Percentiles rank a stretch among this genome's conserved stretches.
Evolutionary conservation across 1,140 invertebrate species (phyloP).

Genomic region (Drosophila bocqueti): DNA sequence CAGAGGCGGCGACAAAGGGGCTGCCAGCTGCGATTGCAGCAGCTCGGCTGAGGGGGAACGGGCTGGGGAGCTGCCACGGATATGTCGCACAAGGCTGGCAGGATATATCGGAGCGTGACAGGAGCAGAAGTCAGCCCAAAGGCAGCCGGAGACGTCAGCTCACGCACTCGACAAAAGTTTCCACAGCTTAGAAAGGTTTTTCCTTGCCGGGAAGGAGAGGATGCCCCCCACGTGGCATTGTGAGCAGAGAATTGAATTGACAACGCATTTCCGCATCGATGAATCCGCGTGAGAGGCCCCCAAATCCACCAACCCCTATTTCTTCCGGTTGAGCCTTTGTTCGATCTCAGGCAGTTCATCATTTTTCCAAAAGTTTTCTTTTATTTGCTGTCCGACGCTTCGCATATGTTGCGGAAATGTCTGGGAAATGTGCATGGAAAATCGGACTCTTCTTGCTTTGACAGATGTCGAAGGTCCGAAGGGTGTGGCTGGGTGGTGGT

Average conservation of each 20-base stretch:
- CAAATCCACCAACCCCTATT: neutral
- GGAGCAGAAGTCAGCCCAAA: slow-evolving; percentile 44
- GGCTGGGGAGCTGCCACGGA: slow-evolving; percentile 50
- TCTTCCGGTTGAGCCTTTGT: slow-evolving; percentile 23
- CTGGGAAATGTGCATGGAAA: slow-evolving; percentile 72
- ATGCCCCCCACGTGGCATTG: slow-evolving; percentile 7
- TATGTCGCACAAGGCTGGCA: slow-evolving; percentile 65
- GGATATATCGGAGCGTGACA: slow-evolving; percentile 78
- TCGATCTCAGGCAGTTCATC: slow-evolving; percentile 38
- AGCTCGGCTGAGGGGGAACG: neutral
- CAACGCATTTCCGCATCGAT: slow-evolving; percentile 77
- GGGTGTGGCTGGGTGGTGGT: neutral
- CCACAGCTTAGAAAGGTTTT: slow-evolving; percentile 46
- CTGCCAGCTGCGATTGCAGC: slow-evolving; percentile 45
- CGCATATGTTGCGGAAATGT: slow-evolving; percentile 76
- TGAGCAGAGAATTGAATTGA: slow-evolving; percentile 64
- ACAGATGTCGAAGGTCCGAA: slow-evolving; percentile 61
- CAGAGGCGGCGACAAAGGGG: slow-evolving; percentile 55
- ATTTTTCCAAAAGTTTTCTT: slow-evolving; percentile 33
- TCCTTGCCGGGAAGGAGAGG: neutral
- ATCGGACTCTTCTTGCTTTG: slow-evolving; percentile 61
- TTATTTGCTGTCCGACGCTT: slow-evolving; percentile 2
- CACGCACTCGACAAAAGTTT: slow-evolving; percentile 68
- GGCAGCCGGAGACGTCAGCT: slow-evolving; percentile 33
- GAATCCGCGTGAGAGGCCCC: slow-evolving; percentile 35